phyloP scores from a whole-genome alignment of 2,113 vertebrate genomes.

The Zosterops japonicus region DNA sequence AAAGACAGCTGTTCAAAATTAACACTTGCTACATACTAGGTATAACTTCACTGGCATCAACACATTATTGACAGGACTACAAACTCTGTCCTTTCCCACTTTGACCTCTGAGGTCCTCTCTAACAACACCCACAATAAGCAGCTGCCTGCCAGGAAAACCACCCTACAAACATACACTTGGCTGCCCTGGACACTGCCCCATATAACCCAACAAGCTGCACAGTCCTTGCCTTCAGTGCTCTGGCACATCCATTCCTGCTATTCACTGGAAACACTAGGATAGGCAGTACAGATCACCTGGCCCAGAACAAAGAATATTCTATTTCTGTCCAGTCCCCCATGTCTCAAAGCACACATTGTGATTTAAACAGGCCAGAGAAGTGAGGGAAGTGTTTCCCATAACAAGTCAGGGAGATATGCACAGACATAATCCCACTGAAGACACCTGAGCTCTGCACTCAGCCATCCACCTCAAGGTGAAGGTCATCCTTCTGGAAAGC shows the following conservation, averaged over 20 bases:
- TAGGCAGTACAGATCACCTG: background rate
- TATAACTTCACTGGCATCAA: slow-evolving; percentile 33
- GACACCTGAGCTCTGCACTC: background rate
- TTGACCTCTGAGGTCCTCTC: slow-evolving; percentile 27
- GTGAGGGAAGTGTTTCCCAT: background rate
- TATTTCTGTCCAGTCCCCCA: background rate
- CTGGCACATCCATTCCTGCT: background rate
- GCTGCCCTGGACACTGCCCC: background rate
- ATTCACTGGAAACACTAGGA: background rate
- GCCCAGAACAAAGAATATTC: background rate
- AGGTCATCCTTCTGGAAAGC: background rate
- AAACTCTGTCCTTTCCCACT: slow-evolving; percentile 45
- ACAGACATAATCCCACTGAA: background rate
- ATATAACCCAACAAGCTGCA: background rate
- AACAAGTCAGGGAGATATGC: background rate
- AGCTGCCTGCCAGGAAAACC: background rate
- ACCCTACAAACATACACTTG: background rate
- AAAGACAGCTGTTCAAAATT: slow-evolving; percentile 48
- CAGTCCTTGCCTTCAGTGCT: background rate
- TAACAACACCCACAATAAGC: background rate
- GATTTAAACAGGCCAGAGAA: background rate
- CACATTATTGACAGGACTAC: background rate
- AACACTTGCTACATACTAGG: slow-evolving; percentile 52
- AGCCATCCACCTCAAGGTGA: background rate
- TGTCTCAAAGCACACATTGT: background rate